A percentile compares a stretch with the other conserved stretches of the same genome.
phyloP scores from a whole-genome alignment of 2,888 invertebrate species.

The Agriopis marginaria region DNA sequence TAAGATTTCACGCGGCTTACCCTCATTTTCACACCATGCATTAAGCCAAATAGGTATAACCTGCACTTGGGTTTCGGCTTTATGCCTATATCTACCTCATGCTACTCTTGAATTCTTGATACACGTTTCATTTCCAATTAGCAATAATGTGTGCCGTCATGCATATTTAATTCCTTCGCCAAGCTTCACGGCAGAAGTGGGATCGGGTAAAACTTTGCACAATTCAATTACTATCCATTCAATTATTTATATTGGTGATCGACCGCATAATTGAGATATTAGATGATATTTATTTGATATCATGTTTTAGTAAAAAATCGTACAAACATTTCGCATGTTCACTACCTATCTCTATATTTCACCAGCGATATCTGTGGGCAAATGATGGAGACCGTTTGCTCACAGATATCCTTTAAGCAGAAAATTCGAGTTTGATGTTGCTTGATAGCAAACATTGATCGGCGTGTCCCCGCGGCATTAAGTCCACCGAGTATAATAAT shows the following conservation, averaged over 20 bases:
- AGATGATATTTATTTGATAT: no score
- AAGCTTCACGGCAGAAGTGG: not conserved
- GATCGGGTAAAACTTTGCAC: not conserved
- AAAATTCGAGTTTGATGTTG: conserved; percentile 17
- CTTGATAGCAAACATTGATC: conserved; percentile 23
- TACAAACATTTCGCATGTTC: not conserved
- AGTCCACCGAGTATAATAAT: not conserved
- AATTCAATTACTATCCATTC: not conserved
- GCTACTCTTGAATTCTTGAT: not conserved
- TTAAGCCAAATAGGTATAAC: not conserved
- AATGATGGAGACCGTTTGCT: not conserved
- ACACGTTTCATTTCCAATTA: not conserved
- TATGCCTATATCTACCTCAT: not conserved
- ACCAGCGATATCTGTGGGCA: no score
- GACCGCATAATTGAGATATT: no score
- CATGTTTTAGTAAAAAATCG: no score
- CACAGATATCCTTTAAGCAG: conserved; percentile 12
- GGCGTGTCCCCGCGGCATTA: conserved; percentile 10
- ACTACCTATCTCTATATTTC: not conserved
- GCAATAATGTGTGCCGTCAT: not conserved
- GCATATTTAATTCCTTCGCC: not conserved
- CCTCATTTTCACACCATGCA: conserved; percentile 15
- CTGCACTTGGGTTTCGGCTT: not conserved
- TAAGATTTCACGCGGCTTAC: conserved; percentile 20
- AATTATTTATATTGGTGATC: no score